phyloP scores from a whole-genome alignment of 2,888 invertebrate species.

The Caenorhabditis sp. region DNA sequence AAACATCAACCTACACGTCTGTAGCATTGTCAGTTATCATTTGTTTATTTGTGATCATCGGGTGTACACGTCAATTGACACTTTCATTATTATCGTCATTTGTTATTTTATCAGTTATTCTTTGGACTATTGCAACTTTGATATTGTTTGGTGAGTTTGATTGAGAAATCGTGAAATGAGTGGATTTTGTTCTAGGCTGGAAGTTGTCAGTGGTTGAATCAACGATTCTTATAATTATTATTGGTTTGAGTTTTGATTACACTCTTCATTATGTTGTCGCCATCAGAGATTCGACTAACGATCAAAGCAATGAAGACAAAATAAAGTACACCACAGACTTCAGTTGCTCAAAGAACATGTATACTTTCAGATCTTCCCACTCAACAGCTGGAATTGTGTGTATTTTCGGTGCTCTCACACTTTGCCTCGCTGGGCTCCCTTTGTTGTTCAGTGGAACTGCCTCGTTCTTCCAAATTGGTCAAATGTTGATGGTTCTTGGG shows the following conservation, averaged over 20 bases:
- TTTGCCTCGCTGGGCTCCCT: conserved; percentile 42
- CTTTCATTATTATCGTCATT: conserved; percentile 39
- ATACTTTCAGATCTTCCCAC: conserved; percentile 22
- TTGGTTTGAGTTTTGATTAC: conserved; percentile 68
- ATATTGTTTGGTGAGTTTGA: conserved; percentile 31
- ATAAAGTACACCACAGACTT: too few species aligned
- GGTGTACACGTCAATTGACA: conserved; percentile 46
- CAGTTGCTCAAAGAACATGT: too few species aligned
- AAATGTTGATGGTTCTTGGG: conserved; percentile 46
- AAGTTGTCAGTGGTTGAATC: conserved; percentile 69
- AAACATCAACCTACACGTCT: conserved; percentile 42
- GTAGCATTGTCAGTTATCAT: conserved; percentile 51
- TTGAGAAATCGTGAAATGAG: neutral
- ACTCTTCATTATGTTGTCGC: conserved; percentile 63
- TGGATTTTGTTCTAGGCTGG: conserved; percentile 55
- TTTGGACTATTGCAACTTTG: conserved; percentile 44
- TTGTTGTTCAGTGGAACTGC: conserved; percentile 42
- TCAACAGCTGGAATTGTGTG: conserved; percentile 46
- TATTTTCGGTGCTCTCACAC: conserved; percentile 37
- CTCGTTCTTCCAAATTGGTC: conserved; percentile 47
- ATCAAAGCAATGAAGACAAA: too few species aligned
- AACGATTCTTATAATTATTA: conserved; percentile 66
- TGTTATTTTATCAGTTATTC: conserved; percentile 42
- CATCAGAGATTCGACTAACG: conserved; percentile 22
- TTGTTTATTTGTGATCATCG: conserved; percentile 58